Evolutionary conservation across 2,888 invertebrate genomes (phyloP), one percentile per base, ranked within the genome.

Genomic region (Rhagophthalmus giganteus): DNA sequence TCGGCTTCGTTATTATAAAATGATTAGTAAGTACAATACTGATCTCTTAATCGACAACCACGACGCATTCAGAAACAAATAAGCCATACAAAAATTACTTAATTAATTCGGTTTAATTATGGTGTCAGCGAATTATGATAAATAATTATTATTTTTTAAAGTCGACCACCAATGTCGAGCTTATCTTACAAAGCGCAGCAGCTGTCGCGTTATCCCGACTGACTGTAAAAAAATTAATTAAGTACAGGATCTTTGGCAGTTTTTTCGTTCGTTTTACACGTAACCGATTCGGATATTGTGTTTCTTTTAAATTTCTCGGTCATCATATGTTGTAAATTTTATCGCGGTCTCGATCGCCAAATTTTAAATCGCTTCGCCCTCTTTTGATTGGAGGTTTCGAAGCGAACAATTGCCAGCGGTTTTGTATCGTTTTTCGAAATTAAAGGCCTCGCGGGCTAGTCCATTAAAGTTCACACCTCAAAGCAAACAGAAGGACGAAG

Each of bases 391-490:
- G 5, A 20, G 28, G 11, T 27, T 28, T 8, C 14, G 7, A 37
- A 39, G 16, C 12, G 20, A 39, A 26, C 39, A 39, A 28, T 39
- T 39, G 11, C 3, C 20, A 7, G 20, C 20, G 20, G 20, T 20
- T 20, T 20, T 30, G 16, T 20, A 34, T 25, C 25, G 15, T 26
- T 26, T 33, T 31, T 20, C 25, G 20, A 44, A 35, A 44, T 44
- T 44, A 35, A 26, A 44, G 34, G 14, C 15, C 15, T 35, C 6
- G 34, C 34, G 33, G 35, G 28, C 27, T 34, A 35, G 26, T 16
- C 44, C 44, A 44, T 44, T 44, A 44, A 44, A 25, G 34, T 34
- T 44, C 26, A 35, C 44, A 44, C 34, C 44, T 44, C 35, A 44
- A 44, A 44, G 44, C 35, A 44, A 44, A 44, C 44, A 44, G 33